Evolutionary conservation across 2,888 invertebrate species (phyloP), one percentile per base, ranked within the genome.

Genomic region (Odontomyia ornata): DNA sequence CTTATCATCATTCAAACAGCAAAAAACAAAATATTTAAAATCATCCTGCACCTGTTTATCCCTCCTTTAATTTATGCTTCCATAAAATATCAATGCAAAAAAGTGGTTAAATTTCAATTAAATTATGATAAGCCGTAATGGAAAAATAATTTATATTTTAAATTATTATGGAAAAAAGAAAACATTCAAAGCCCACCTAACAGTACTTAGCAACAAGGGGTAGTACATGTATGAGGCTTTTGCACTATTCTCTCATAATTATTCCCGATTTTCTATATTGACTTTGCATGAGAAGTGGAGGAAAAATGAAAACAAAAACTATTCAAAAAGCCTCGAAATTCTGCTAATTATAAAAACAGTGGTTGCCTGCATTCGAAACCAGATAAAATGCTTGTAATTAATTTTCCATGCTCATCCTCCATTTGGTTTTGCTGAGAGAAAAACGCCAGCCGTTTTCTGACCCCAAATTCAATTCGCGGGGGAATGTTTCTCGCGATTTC

Each of bases 281-380:
- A 52, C 18, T 52, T 52, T 52, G 18, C 15, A 52, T 52, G 52
- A 18, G 36, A 9, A 3, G 9, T 36, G 36, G 9, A 9, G 36
- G 9, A 36, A 36, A 36, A 5, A 36, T 9, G 9, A 36, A 36
- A 36, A 36, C 3, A 36, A 36, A 36, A 36, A 36, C 9, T 5
- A 36, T 9, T 3, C 36, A 52, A 64, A 64, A 64, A 64, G 64
- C 13, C 47, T 23, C 46, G 30, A 69, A 46, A 23, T 46, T 25
- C 69, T 47, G 47, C 47, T 69, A 69, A 69, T 69, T 69, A 47
- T 46, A 46, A 47, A 69, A 47, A 69, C 69, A 46, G 69, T 69
- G 47, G 47, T 69, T 69, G 21, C 9, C 4, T 67, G 69, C 46
- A 47, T 46, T 69, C 47, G 25, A 69, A 69, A 47, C 46, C 47